Conservation (phyloP, 2,888 invertebrate genomes). For the Morpho helenor region DNA sequence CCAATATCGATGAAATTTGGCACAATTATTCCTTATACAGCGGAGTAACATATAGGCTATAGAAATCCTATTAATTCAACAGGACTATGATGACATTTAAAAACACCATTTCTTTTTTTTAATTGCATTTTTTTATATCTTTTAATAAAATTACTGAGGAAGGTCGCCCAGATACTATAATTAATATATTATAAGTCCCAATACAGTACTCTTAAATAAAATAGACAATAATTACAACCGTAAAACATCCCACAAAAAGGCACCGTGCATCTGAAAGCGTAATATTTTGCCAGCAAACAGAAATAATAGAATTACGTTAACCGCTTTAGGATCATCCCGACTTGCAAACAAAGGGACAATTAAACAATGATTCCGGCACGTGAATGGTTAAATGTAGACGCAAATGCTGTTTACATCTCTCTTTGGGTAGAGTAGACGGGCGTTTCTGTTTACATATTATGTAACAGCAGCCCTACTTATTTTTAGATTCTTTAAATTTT, state of each 20-base stretch:
- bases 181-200: not conserved
- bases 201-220: no score
- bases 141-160: no score
- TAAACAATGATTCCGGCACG: conserved; percentile 56
- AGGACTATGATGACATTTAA: no score
- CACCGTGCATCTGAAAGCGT: not conserved
- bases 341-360: conserved; percentile 60
- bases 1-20: no score
- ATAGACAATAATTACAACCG: not conserved
- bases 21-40: no score
- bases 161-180: no score
- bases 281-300: conserved; percentile 10
- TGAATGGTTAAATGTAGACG: conserved; percentile 62
- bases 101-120: no score
- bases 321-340: conserved; percentile 15
- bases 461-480: no score
- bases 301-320: conserved; percentile 21
- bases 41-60: no score
- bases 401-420: conserved; percentile 49
- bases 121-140: no score
- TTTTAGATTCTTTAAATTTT: no score
- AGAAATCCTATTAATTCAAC: no score
- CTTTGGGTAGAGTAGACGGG: conserved; percentile 35
- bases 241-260: not conserved
- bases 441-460: conserved; percentile 14